Conservation (phyloP, 1,140 invertebrate genomes). For the Zaprionus lachaisei region DNA sequence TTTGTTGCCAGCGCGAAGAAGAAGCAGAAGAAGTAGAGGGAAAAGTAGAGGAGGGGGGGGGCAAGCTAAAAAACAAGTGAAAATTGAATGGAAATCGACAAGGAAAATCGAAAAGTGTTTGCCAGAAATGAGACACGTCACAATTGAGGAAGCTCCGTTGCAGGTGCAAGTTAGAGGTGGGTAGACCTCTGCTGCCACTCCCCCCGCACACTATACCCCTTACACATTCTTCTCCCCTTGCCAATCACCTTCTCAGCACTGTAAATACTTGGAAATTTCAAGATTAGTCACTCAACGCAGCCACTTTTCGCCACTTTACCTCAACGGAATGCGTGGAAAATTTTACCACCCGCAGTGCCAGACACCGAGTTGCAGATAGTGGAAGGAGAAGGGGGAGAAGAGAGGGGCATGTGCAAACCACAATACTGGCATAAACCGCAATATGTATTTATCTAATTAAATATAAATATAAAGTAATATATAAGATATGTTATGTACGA, state of each 20-base stretch:
- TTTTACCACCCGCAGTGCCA: conserved; percentile 31
- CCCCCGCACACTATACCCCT: not conserved
- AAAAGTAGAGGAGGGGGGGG: conserved; percentile 2
- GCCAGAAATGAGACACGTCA: conserved; percentile 26
- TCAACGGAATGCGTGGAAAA: conserved; percentile 26
- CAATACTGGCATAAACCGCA: not conserved
- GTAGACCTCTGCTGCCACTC: not conserved
- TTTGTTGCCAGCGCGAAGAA: conserved; percentile 61
- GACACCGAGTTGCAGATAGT: not conserved
- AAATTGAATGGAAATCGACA: conserved; percentile 56
- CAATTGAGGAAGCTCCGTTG: conserved; percentile 28
- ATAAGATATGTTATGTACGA: not conserved
- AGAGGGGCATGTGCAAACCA: not conserved
- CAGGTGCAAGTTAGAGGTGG: conserved; percentile 23
- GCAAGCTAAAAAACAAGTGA: conserved; percentile 38
- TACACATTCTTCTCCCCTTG: not conserved
- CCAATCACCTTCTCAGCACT: not conserved
- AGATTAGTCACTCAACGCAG: conserved; percentile 36
- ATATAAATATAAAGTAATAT: conserved; percentile 28
- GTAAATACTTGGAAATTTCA: conserved; percentile 28
- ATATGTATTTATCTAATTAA: conserved; percentile 49
- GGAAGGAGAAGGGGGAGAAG: not conserved
- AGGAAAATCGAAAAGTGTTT: conserved; percentile 57
- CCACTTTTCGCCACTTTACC: conserved; percentile 9
- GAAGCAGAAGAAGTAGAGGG: not conserved